Conservation (phyloP, 2,888 invertebrate genomes). For the Orchesellides sinensis region DNA sequence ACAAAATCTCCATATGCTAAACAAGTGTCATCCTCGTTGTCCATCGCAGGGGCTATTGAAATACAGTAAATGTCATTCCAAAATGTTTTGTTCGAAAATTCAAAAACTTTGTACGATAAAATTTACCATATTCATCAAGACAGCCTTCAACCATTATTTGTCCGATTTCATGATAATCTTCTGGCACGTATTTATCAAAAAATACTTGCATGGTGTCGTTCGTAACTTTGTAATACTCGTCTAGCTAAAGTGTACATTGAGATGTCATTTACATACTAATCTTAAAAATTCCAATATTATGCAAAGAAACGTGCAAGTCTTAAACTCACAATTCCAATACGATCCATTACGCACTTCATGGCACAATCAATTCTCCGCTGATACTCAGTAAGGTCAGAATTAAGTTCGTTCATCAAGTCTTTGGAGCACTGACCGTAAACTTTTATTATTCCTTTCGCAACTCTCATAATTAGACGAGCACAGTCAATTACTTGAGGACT, state of each 20-base stretch:
- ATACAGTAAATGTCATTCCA: neutral
- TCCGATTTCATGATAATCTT: constrained; percentile 60
- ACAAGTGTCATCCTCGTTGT: constrained; percentile 46
- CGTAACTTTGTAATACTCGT: constrained; percentile 47
- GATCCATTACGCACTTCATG: constrained; percentile 63
- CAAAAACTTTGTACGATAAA: neutral
- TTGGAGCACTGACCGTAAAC: constrained; percentile 43
- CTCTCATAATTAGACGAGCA: constrained; percentile 39
- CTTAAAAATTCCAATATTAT: neutral
- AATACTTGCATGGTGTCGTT: constrained; percentile 60
- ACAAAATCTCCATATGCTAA: constrained; percentile 47
- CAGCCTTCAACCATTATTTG: constrained; percentile 65
- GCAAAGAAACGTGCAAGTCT: neutral
- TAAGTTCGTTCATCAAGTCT: constrained; percentile 16
- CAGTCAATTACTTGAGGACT: constrained; percentile 44
- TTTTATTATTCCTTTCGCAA: constrained; percentile 48
- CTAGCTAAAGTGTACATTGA: constrained; percentile 30
- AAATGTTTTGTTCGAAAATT: neutral
- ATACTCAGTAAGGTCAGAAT: constrained; percentile 3
- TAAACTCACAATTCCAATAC: constrained; percentile 49
- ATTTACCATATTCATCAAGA: constrained; percentile 66
- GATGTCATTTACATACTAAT: neutral
- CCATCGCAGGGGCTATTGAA: constrained; percentile 54
- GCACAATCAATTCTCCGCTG: constrained; percentile 40
- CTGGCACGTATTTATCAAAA: constrained; percentile 59